phyloP scores from a whole-genome alignment of 2,888 invertebrate species.

The Drosophila atripex region DNA sequence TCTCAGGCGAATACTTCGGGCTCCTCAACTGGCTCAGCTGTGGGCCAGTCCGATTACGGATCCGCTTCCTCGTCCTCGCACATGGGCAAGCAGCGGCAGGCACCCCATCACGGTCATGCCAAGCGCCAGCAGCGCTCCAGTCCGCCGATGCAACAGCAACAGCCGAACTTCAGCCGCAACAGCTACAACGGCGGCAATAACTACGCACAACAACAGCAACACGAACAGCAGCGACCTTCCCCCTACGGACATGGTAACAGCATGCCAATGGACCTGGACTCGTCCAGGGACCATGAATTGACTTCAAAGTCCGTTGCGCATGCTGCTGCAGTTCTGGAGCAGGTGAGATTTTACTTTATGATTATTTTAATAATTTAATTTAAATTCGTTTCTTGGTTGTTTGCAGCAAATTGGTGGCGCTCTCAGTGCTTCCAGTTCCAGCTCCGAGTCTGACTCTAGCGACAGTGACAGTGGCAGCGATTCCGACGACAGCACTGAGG shows the following conservation, averaged over 20 bases:
- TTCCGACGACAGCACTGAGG: slow-evolving; percentile 82
- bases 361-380: not conserved
- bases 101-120: slow-evolving; percentile 43
- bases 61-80: slow-evolving; percentile 29
- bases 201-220: slow-evolving; percentile 34
- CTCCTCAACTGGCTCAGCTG: slow-evolving; percentile 62
- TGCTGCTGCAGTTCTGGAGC: slow-evolving; percentile 80
- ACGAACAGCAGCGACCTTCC: slow-evolving; percentile 48
- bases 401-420: slow-evolving; percentile 82
- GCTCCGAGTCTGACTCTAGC: slow-evolving; percentile 83
- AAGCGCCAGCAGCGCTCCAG: slow-evolving; percentile 65
- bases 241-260: slow-evolving; percentile 58
- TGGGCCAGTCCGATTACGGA: slow-evolving; percentile 58
- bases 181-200: slow-evolving; percentile 32
- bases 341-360: slow-evolving; percentile 59
- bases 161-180: slow-evolving; percentile 29
- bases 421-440: slow-evolving; percentile 82
- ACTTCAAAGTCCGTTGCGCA: slow-evolving; percentile 78
- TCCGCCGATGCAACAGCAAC: slow-evolving; percentile 67
- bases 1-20: slow-evolving; percentile 61
- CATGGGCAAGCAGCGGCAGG: slow-evolving; percentile 56
- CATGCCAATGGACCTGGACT: slow-evolving; percentile 65
- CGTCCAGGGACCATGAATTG: slow-evolving; percentile 66
- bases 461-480: slow-evolving; percentile 83
- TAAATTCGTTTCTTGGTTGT: not conserved